A percentile compares a stretch with the other conserved stretches of the same genome.
Conservation (phyloP, 1,140 invertebrate species). For the Planococcus citri region DNA sequence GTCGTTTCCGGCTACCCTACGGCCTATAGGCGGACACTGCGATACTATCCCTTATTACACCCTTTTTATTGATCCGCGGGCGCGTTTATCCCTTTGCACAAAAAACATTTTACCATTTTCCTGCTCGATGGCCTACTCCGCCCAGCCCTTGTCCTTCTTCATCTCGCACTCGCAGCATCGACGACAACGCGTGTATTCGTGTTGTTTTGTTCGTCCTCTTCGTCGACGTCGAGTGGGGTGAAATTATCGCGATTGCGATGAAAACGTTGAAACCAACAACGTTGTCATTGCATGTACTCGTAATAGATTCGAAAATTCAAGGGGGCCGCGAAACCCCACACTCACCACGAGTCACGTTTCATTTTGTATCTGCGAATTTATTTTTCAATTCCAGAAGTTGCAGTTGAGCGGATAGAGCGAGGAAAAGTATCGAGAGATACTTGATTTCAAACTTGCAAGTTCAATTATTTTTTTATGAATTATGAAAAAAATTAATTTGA, state of each 20-base stretch:
- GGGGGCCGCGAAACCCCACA: too few relatives aligned
- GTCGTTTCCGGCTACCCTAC: slow-evolving; percentile 14
- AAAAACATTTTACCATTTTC: slow-evolving; percentile 7
- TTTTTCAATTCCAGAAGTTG: too few relatives aligned
- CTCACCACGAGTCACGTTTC: too few relatives aligned
- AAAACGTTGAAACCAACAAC: slow-evolving; percentile 2
- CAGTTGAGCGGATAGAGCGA: too few relatives aligned
- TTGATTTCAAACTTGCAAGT: too few relatives aligned
- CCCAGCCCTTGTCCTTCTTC: background rate
- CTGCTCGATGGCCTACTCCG: background rate
- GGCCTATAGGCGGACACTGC: slow-evolving; percentile 5
- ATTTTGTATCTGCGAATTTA: too few relatives aligned
- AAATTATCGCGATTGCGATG: background rate
- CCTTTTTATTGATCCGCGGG: slow-evolving; percentile 16
- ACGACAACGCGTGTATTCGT: too few relatives aligned
- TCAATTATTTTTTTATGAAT: too few relatives aligned
- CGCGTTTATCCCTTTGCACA: background rate
- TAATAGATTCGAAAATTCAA: background rate
- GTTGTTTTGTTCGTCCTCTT: too few relatives aligned
- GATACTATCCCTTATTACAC: slow-evolving; percentile 18
- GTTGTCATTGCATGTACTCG: background rate
- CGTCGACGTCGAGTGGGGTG: background rate
- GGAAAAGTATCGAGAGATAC: too few relatives aligned
- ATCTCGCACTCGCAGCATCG: background rate
- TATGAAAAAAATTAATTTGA: too few relatives aligned